Percentiles rank a stretch among this genome's conserved stretches.
phyloP scores from a whole-genome alignment of 2,797 vertebrate species.

The Corythornis leucogaster region DNA sequence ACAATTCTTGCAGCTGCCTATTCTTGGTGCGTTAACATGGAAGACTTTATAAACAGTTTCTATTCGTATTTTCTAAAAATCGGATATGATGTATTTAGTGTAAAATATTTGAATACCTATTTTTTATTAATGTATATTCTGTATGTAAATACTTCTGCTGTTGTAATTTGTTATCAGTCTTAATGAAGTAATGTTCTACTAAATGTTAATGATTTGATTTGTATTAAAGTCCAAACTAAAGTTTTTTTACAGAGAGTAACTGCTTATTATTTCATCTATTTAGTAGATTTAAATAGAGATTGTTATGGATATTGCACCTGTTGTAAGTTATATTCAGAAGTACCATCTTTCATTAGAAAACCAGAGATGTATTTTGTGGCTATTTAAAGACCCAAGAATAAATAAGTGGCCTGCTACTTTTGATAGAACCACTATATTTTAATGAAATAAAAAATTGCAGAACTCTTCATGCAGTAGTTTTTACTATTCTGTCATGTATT shows the following conservation, averaged over 20 bases:
- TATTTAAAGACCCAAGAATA: neutral
- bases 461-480: neutral
- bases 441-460: neutral
- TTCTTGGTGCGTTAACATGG: neutral
- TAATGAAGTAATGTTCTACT: neutral
- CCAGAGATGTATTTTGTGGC: neutral
- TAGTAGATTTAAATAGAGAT: neutral
- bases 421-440: neutral
- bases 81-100: neutral
- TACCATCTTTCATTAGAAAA: neutral
- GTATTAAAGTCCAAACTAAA: neutral
- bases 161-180: neutral
- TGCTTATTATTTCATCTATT: neutral
- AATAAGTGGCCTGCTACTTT: neutral
- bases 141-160: neutral
- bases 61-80: neutral
- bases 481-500: neutral
- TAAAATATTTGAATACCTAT: neutral
- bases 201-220: neutral
- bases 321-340: neutral
- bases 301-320: neutral
- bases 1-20: conserved; percentile 35
- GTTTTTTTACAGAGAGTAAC: neutral
- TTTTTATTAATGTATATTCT: neutral
- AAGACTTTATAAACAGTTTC: neutral